Conservation (phyloP, 2,888 invertebrate genomes). For the Cryptocephalus moraei region DNA sequence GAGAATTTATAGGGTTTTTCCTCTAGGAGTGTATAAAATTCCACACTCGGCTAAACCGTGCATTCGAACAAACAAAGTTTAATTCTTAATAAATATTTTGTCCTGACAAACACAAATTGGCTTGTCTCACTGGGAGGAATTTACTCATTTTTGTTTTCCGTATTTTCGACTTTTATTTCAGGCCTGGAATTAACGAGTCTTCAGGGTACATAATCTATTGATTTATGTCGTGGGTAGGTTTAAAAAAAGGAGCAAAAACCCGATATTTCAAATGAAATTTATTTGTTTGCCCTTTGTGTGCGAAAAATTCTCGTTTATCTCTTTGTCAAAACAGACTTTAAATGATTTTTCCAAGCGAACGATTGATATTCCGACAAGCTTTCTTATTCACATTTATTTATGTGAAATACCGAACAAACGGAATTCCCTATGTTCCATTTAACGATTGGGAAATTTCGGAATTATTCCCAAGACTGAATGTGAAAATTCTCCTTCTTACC, state of each 20-base stretch:
- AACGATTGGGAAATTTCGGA: too few relatives aligned
- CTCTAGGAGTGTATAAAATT: too few relatives aligned
- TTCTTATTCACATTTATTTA: too few relatives aligned
- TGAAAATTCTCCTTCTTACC: too few relatives aligned
- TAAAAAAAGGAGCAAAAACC: slow-evolving; percentile 9
- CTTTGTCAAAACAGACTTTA: slow-evolving; percentile 6
- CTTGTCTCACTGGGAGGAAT: slow-evolving; percentile 9
- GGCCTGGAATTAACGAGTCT: slow-evolving; percentile 12
- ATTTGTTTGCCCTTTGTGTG: slow-evolving; percentile 12
- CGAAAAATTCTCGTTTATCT: slow-evolving; percentile 9
- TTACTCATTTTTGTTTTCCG: slow-evolving; percentile 13
- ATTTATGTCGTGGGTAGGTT: slow-evolving; percentile 10
- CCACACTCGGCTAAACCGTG: not conserved
- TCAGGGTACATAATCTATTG: slow-evolving; percentile 14
- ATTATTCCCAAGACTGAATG: too few relatives aligned
- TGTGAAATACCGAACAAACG: too few relatives aligned
- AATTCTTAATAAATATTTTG: slow-evolving; percentile 13
- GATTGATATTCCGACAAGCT: too few relatives aligned
- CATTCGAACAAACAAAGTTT: slow-evolving; percentile 9
- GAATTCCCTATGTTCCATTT: too few relatives aligned
- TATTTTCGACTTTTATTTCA: slow-evolving; percentile 6
- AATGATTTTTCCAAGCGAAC: too few relatives aligned
- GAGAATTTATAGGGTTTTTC: too few relatives aligned
- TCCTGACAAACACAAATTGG: slow-evolving; percentile 5
- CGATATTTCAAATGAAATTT: slow-evolving; percentile 13